A percentile compares a stretch with the other conserved stretches of the same genome.
phyloP scores from a whole-genome alignment of 2,888 invertebrate species.

The Pinctada fucata region DNA sequence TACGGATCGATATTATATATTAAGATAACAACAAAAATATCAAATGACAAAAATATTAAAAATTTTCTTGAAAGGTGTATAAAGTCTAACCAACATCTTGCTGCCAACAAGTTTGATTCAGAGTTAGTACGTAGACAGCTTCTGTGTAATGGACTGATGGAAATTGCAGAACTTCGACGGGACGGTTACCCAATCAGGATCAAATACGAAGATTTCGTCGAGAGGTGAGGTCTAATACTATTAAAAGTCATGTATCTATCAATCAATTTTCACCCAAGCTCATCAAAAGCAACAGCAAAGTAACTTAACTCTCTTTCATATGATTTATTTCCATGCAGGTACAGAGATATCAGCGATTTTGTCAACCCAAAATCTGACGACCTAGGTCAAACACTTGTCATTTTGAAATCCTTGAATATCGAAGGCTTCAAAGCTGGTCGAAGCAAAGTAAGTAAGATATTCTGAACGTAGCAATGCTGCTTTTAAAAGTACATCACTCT shows the following conservation, averaged over 20 bases:
- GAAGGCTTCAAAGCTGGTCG: conserved; percentile 59
- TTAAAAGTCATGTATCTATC: not conserved
- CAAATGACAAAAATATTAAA: too few relatives aligned
- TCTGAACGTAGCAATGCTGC: too few relatives aligned
- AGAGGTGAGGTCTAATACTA: conserved; percentile 51
- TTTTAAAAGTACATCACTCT: too few relatives aligned
- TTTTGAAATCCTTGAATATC: conserved; percentile 48
- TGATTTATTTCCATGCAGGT: conserved; percentile 37
- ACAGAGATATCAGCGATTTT: conserved; percentile 47
- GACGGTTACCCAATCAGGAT: conserved; percentile 70
- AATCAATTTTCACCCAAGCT: too few relatives aligned
- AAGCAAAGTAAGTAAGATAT: conserved; percentile 51
- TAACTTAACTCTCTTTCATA: too few relatives aligned
- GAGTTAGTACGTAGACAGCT: conserved; percentile 65
- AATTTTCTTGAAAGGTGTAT: conserved; percentile 58
- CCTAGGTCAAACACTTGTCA: conserved; percentile 47
- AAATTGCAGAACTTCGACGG: conserved; percentile 69
- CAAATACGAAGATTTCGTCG: conserved; percentile 60
- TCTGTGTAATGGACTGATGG: conserved; percentile 72
- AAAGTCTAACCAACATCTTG: conserved; percentile 64
- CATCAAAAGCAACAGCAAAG: too few relatives aligned
- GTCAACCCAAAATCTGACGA: conserved; percentile 37
- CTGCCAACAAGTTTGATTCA: conserved; percentile 61
- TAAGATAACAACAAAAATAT: too few relatives aligned
- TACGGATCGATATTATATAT: too few relatives aligned